Conservation (phyloP, 1,140 invertebrate genomes). For the Rhagoletis pomonella region DNA sequence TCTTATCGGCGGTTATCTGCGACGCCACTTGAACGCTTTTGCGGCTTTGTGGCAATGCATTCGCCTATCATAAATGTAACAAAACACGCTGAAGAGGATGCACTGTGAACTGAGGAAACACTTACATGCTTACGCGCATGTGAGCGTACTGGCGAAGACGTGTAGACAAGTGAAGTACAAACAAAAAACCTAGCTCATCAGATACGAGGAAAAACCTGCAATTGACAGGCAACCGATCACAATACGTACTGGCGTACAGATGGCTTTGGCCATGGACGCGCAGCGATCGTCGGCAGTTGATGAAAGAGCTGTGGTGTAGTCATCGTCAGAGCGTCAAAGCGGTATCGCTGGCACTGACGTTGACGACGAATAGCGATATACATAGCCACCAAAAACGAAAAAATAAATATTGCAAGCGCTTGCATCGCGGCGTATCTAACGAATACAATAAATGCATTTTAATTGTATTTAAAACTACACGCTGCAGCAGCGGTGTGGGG, state of each 20-base stretch:
- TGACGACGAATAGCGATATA: slow-evolving; percentile 11
- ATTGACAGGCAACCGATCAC: neutral
- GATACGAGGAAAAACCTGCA: neutral
- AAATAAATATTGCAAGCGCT: slow-evolving; percentile 19
- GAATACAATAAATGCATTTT: slow-evolving; percentile 46
- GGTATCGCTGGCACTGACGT: slow-evolving; percentile 28
- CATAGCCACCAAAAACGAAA: neutral
- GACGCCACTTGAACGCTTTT: slow-evolving; percentile 29
- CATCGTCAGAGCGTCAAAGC: neutral
- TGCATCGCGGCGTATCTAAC: slow-evolving; percentile 26
- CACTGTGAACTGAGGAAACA: neutral
- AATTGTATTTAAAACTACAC: slow-evolving; percentile 38
- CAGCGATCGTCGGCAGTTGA: slow-evolving; percentile 24
- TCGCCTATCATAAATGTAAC: slow-evolving; percentile 33
- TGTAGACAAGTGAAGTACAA: neutral
- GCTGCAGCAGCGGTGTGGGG: neutral
- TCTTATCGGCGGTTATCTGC: slow-evolving; percentile 52
- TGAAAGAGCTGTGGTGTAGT: neutral
- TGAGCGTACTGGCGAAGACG: neutral
- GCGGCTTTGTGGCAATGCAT: neutral
- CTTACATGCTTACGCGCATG: neutral
- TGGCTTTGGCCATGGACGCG: neutral
- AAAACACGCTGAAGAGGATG: neutral
- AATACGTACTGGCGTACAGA: neutral
- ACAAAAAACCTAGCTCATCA: neutral